Percentiles rank a stretch among this genome's conserved stretches.
These are phyloP conservation scores for Naso thynnoides DNA, from an alignment of 2,797 vertebrate species.

Conservation along the genomic window DNA sequence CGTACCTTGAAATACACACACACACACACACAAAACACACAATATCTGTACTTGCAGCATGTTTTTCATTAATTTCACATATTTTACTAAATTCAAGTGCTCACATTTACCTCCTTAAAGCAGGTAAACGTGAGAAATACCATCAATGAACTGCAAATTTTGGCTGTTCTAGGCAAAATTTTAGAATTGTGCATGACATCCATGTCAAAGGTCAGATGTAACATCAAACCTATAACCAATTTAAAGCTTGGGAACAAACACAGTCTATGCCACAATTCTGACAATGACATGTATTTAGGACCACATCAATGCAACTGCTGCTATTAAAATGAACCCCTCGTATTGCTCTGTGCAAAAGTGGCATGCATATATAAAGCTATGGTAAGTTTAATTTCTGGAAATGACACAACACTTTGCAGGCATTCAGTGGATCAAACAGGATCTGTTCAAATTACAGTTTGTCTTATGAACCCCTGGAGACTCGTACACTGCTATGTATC, in stretches of 20 bases:
- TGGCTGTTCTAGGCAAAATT: not conserved
- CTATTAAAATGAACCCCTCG: no score
- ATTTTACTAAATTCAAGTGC: not conserved
- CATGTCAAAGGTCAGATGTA: not conserved
- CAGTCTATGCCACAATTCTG: no score
- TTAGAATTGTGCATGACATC: not conserved
- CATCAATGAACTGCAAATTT: not conserved
- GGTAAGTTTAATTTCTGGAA: no score
- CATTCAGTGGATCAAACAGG: constrained; percentile 4
- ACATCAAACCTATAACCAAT: not conserved
- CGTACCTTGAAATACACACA: not conserved
- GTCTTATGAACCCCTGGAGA: constrained; percentile 5
- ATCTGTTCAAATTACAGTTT: constrained; percentile 3
- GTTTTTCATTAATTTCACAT: not conserved
- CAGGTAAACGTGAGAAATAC: not conserved
- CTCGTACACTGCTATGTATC: constrained; percentile 2
- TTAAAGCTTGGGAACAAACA: not conserved
- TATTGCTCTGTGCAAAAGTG: no score
- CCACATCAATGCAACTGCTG: no score
- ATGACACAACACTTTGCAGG: not conserved
- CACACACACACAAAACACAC: no score
- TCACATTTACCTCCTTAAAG: not conserved
- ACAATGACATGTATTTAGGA: not conserved
- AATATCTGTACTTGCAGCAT: no score
- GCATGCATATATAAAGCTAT: no score